These are phyloP conservation scores for Scatophagus argus DNA, from an alignment of 2,113 vertebrate species.

Conservation along the genomic window DNA sequence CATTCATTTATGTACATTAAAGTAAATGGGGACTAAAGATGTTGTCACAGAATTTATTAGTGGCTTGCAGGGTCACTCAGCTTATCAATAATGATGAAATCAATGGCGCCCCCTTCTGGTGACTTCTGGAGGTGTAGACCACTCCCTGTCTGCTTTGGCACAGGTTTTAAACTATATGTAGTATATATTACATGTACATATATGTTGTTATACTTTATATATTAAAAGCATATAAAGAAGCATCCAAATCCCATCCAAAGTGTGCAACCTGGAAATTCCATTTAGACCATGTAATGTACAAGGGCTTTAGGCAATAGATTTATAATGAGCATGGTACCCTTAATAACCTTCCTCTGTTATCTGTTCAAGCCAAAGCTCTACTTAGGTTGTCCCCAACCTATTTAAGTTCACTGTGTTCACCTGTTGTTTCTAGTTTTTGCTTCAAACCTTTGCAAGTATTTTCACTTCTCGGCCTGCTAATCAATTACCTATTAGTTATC, in stretches of 20 bases:
- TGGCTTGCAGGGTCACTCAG: background rate
- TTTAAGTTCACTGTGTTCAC: too few relatives aligned
- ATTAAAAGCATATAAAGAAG: background rate
- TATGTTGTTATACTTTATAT: too few relatives aligned
- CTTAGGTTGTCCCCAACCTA: background rate
- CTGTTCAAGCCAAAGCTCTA: background rate
- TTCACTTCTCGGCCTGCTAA: background rate
- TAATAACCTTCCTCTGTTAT: too few relatives aligned
- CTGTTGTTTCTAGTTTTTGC: too few relatives aligned
- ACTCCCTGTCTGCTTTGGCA: background rate
- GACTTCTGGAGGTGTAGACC: background rate
- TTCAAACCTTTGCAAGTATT: background rate
- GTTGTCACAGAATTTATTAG: background rate
- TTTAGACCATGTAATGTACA: background rate
- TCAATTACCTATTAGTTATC: background rate
- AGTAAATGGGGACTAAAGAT: background rate
- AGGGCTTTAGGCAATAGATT: background rate
- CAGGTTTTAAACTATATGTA: background rate
- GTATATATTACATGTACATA: background rate
- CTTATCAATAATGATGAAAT: background rate
- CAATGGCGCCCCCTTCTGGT: constrained; percentile 50
- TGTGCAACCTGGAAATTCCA: background rate
- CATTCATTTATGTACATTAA: background rate
- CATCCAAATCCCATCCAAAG: background rate
- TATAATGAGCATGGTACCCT: background rate